Conservation (phyloP, 2,888 invertebrate species). For the Amphipyra berbera region DNA sequence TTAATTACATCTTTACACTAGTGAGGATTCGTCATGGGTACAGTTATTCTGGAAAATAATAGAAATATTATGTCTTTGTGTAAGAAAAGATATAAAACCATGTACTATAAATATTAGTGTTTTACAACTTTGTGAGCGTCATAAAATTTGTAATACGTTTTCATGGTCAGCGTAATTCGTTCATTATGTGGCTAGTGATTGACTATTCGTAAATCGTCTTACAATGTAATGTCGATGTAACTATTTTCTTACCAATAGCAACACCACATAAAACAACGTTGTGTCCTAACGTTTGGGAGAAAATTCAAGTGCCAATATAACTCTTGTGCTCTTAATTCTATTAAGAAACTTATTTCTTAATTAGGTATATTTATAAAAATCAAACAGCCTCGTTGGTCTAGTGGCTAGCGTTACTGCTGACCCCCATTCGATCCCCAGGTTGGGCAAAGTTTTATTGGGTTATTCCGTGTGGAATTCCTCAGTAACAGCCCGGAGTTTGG, state of each 20-base stretch:
- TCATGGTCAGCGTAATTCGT: slow-evolving; percentile 31
- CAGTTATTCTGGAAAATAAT: slow-evolving; percentile 17
- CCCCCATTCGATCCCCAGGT: too few species aligned
- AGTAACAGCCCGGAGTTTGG: too few species aligned
- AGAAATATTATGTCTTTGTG: slow-evolving; percentile 17
- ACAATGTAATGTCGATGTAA: slow-evolving; percentile 13
- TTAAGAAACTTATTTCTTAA: background rate
- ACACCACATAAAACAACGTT: slow-evolving; percentile 2
- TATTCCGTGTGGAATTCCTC: too few species aligned
- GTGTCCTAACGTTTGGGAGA: background rate
- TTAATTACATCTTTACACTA: too few species aligned
- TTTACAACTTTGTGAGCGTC: slow-evolving; percentile 40
- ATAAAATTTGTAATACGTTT: slow-evolving; percentile 43
- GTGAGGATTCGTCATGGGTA: slow-evolving; percentile 3
- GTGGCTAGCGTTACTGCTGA: too few species aligned
- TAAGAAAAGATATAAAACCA: slow-evolving; percentile 3
- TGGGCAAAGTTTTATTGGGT: too few species aligned
- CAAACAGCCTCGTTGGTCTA: too few species aligned
- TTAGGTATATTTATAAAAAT: too few species aligned
- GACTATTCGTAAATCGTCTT: slow-evolving; percentile 16
- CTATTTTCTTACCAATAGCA: background rate
- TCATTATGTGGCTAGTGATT: slow-evolving; percentile 30
- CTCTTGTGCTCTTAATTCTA: too few species aligned
- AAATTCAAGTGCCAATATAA: too few species aligned
- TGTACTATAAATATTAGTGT: slow-evolving; percentile 10